Evolutionary conservation across 2,888 invertebrate species (phyloP).

Genomic region (Suillia variegata): DNA sequence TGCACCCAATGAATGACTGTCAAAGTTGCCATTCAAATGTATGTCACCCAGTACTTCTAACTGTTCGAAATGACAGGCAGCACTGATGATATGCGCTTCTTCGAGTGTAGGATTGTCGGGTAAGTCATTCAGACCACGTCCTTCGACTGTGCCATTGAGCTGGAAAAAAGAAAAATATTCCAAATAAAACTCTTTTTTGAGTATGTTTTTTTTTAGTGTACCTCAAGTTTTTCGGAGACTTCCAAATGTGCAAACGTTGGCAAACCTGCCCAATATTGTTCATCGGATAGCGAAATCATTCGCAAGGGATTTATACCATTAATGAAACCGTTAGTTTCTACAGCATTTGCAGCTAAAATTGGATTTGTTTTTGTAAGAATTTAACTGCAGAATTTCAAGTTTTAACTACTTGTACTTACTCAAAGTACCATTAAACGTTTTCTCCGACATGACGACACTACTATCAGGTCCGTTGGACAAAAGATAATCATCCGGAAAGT

Average conservation of each 20-base stretch:
- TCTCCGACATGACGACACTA: slow-evolving; percentile 61
- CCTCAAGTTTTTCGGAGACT: slow-evolving; percentile 63
- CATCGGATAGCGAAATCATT: slow-evolving; percentile 61
- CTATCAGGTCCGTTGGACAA: slow-evolving; percentile 48
- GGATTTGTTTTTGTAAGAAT: too few species aligned
- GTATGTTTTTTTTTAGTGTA: slow-evolving; percentile 34
- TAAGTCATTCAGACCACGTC: slow-evolving; percentile 58
- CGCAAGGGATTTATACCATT: slow-evolving; percentile 62
- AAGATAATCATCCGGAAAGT: slow-evolving; percentile 65
- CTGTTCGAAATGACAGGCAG: slow-evolving; percentile 62
- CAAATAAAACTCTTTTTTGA: neutral
- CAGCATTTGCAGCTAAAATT: slow-evolving; percentile 43
- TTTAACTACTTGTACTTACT: slow-evolving; percentile 30
- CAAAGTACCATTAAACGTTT: slow-evolving; percentile 61
- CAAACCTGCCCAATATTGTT: slow-evolving; percentile 59
- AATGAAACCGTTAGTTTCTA: slow-evolving; percentile 59
- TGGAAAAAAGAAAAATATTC: slow-evolving; percentile 39
- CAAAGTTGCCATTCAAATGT: slow-evolving; percentile 59
- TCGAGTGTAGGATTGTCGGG: slow-evolving; percentile 62
- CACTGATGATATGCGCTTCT: slow-evolving; percentile 57
- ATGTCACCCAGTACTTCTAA: slow-evolving; percentile 64
- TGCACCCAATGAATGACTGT: slow-evolving; percentile 55
- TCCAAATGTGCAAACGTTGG: slow-evolving; percentile 65
- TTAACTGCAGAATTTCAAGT: neutral
- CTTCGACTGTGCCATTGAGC: slow-evolving; percentile 63